These are phyloP conservation scores for Dysmachus trigonus DNA, from an alignment of 2,888 invertebrate species.

Conservation along the genomic window DNA sequence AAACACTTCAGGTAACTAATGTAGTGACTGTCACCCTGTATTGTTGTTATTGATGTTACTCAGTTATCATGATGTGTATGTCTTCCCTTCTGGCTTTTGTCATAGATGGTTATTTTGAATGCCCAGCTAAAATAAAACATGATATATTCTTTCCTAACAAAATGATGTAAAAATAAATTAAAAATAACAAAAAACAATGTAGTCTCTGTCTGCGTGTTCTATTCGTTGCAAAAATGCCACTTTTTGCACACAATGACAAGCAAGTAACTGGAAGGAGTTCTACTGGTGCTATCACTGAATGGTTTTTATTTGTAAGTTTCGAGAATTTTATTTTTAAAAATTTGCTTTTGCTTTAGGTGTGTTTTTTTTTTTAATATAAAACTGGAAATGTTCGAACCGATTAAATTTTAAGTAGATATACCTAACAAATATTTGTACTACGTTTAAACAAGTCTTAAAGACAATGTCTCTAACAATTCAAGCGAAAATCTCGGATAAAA, in stretches of 20 bases:
- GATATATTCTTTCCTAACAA: not conserved
- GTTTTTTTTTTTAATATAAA: not conserved
- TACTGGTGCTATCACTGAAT: conserved; percentile 57
- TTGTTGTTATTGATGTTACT: conserved; percentile 16
- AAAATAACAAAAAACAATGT: conserved; percentile 7
- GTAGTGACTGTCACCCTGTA: not conserved
- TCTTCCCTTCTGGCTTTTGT: conserved; percentile 18
- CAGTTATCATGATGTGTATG: conserved; percentile 14
- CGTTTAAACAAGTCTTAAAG: not conserved
- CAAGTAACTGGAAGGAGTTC: conserved; percentile 52
- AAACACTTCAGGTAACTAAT: conserved; percentile 14
- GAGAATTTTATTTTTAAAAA: conserved; percentile 4
- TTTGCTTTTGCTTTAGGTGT: not conserved
- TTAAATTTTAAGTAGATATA: too few species aligned
- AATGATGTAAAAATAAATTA: not conserved
- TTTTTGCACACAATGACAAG: conserved; percentile 47
- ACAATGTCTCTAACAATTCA: too few species aligned
- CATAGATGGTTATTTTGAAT: conserved; percentile 1
- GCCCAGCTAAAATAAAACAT: not conserved
- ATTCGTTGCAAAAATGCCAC: conserved; percentile 17
- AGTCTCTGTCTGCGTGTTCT: conserved; percentile 7
- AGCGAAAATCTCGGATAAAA: too few species aligned
- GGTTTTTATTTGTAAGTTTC: conserved; percentile 62
- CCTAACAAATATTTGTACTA: too few species aligned
- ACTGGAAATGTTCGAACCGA: conserved; percentile 1